phyloP scores from a whole-genome alignment of 1,140 invertebrate species.

The Caerostris darwini region DNA sequence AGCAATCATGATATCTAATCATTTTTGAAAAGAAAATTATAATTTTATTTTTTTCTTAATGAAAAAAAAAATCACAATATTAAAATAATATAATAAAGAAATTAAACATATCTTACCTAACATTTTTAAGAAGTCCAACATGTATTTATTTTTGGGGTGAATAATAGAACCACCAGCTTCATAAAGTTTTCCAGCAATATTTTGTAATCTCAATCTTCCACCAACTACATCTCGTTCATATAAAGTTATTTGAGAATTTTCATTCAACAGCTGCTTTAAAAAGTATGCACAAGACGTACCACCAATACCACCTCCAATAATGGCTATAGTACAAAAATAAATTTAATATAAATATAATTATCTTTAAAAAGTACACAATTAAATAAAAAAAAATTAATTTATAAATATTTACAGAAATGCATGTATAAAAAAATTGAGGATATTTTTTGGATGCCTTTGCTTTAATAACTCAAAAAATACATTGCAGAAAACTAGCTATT shows the following conservation, averaged over 20 bases:
- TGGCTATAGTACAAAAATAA: conserved; percentile 81
- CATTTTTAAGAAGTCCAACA: conserved; percentile 84
- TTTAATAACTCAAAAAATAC: not conserved
- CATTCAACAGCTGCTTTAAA: conserved; percentile 84
- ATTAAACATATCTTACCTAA: conserved; percentile 46
- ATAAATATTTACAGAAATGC: not conserved
- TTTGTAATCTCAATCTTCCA: conserved; percentile 84
- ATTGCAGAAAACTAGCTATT: not conserved
- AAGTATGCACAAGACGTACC: conserved; percentile 86
- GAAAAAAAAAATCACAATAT: not conserved
- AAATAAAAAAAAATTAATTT: not conserved
- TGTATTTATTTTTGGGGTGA: conserved; percentile 85
- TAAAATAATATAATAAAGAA: not conserved
- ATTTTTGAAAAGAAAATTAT: too few species aligned
- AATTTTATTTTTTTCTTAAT: too few species aligned
- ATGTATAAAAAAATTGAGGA: not conserved
- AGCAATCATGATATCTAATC: too few species aligned
- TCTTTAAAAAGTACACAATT: not conserved
- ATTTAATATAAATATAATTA: not conserved
- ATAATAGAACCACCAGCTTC: conserved; percentile 86
- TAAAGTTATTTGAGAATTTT: conserved; percentile 83
- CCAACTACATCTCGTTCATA: conserved; percentile 85
- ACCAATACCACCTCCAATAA: conserved; percentile 87
- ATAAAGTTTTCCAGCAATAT: conserved; percentile 83
- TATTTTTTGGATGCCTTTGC: not conserved